Percentiles rank a stretch among this genome's conserved stretches.
These are phyloP conservation scores for Amphipoea oculea DNA, from an alignment of 2,888 invertebrate species.

Conservation along the genomic window DNA sequence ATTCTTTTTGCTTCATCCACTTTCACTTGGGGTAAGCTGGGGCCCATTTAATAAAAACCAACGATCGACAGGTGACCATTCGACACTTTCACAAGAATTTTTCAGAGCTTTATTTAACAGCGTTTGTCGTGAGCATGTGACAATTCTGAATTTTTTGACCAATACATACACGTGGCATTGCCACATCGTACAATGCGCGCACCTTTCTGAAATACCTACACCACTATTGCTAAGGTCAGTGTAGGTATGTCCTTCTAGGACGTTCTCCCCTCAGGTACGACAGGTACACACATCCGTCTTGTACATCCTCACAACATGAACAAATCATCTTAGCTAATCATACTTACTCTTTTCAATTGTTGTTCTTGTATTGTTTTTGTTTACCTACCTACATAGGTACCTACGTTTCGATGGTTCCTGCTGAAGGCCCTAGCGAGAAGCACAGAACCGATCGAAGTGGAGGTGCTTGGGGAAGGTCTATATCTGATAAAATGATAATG, in stretches of 20 bases:
- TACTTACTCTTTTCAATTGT: not conserved
- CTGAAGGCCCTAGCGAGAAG: no score
- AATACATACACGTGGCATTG: not conserved
- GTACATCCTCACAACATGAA: not conserved
- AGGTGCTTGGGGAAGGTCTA: not conserved
- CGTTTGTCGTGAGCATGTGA: no score
- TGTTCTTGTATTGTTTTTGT: slow-evolving; percentile 1
- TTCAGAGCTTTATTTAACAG: not conserved
- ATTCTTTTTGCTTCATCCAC: not conserved
- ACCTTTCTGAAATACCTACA: not conserved
- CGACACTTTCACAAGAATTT: not conserved
- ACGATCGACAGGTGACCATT: no score
- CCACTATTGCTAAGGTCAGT: not conserved
- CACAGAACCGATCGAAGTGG: not conserved
- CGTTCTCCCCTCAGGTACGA: no score
- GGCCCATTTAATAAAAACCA: not conserved
- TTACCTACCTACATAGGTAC: not conserved
- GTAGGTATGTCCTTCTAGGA: not conserved
- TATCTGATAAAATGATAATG: not conserved
- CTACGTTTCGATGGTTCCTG: no score
- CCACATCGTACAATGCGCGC: not conserved
- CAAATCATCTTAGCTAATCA: not conserved
- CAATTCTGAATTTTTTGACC: not conserved
- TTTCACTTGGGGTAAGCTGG: no score
- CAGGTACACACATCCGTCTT: not conserved